Evolutionary conservation across 2,888 invertebrate species (phyloP).

Genomic region (Trichogramma dendrolimi): DNA sequence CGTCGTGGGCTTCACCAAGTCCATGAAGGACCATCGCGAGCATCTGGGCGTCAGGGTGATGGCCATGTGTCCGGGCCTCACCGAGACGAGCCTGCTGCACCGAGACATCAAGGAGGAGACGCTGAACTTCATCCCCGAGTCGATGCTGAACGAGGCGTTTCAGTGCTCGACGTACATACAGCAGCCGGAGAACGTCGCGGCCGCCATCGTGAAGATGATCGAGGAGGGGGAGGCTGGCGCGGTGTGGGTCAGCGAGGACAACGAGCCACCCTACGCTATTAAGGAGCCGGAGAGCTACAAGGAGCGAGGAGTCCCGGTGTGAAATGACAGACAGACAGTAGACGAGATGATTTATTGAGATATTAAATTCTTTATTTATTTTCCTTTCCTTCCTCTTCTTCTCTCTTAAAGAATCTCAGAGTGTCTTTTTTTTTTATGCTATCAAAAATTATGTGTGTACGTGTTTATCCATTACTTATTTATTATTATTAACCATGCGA

Average conservation of each 20-base stretch:
- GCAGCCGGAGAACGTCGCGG: conserved; percentile 42
- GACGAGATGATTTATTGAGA: too few species aligned
- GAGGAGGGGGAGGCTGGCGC: conserved; percentile 41
- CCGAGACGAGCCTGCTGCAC: conserved; percentile 41
- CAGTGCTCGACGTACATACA: conserved; percentile 25
- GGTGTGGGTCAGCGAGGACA: conserved; percentile 46
- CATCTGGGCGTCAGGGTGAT: conserved; percentile 45
- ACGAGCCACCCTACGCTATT: conserved; percentile 41
- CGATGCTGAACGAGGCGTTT: conserved; percentile 17
- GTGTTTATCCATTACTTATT: too few species aligned
- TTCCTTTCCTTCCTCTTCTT: too few species aligned
- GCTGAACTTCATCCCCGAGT: conserved; percentile 19
- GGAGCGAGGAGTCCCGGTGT: conserved; percentile 14
- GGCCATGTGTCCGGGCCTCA: conserved; percentile 46
- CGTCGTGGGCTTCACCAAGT: conserved; percentile 43
- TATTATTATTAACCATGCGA: too few species aligned
- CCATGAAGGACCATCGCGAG: conserved; percentile 42
- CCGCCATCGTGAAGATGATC: conserved; percentile 41
- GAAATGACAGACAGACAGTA: background rate
- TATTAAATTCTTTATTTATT: too few species aligned
- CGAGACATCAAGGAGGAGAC: conserved; percentile 23
- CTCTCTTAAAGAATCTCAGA: too few species aligned
- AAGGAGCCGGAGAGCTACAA: conserved; percentile 35
- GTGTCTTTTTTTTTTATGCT: too few species aligned
- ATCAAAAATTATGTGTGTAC: too few species aligned